Percentiles rank a stretch among this genome's conserved stretches.
Conservation (phyloP, 2,797 vertebrate genomes). For the Gymnocypris eckloni region DNA sequence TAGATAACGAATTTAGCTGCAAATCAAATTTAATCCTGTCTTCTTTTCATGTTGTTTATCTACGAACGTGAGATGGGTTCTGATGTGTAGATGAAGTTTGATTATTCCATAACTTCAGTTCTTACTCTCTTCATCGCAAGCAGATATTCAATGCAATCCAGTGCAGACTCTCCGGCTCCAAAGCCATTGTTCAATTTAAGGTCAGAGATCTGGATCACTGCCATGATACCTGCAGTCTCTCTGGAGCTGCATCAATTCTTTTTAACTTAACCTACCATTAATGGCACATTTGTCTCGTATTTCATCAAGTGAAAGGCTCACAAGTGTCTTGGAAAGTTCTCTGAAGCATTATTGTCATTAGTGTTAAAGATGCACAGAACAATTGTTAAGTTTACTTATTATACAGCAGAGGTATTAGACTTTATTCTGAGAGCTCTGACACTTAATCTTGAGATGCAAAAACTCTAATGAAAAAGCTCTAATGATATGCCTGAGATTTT, state of each 20-base stretch:
- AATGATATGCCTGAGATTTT: too few species aligned
- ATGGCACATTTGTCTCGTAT: constrained; percentile 30
- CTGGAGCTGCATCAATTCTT: constrained; percentile 36
- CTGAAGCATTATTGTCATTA: constrained; percentile 2
- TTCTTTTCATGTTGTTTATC: constrained; percentile 15
- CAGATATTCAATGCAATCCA: constrained; percentile 28
- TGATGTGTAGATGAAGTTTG: constrained; percentile 1
- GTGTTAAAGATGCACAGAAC: background rate
- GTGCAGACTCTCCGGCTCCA: constrained; percentile 45
- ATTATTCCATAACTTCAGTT: background rate
- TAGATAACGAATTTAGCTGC: background rate
- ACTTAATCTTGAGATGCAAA: too few species aligned
- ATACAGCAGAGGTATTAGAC: background rate
- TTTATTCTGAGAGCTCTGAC: background rate
- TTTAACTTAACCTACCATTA: constrained; percentile 25
- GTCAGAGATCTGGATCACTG: constrained; percentile 36
- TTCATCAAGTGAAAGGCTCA: constrained; percentile 8
- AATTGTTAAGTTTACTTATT: background rate
- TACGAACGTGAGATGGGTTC: background rate
- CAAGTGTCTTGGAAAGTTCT: background rate
- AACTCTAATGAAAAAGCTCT: too few species aligned
- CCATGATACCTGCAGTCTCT: constrained; percentile 28
- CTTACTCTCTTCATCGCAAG: background rate
- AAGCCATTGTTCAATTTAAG: constrained; percentile 45
- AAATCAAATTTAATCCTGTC: background rate